Evolutionary conservation across 2,888 invertebrate species (phyloP).

Genomic region (Philaethria dido): DNA sequence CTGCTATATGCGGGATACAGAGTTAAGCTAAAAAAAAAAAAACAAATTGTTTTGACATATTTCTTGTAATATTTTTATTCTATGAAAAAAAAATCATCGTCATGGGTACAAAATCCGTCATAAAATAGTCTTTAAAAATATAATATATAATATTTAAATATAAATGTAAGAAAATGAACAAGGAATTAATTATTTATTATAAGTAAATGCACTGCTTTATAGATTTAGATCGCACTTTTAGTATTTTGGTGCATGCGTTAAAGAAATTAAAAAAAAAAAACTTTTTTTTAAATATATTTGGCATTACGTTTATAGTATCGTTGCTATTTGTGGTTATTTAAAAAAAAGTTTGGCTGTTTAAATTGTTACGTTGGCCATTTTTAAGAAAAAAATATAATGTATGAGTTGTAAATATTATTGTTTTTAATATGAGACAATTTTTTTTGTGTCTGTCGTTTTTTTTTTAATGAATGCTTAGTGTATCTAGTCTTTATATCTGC

Average conservation of each 20-base stretch:
- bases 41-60: too few relatives aligned
- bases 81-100: not conserved
- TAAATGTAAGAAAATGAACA: constrained; percentile 35
- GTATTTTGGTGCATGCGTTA: constrained; percentile 3
- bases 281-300: not conserved
- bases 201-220: constrained; percentile 45
- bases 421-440: too few relatives aligned
- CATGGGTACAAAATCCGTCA: constrained; percentile 18
- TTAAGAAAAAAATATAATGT: not conserved
- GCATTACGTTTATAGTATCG: not conserved
- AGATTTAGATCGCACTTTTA: constrained; percentile 43
- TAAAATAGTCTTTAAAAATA: not conserved
- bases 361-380: too few relatives aligned
- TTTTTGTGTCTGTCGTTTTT: not conserved
- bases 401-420: not conserved
- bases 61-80: not conserved
- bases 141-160: not conserved
- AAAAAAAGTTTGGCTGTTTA: too few relatives aligned
- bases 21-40: too few relatives aligned
- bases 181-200: constrained; percentile 35
- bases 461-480: not conserved
- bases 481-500: constrained; percentile 1
- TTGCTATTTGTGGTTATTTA: not conserved
- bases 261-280: not conserved
- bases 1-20: too few relatives aligned